Evolutionary conservation across 2,797 vertebrate genomes (phyloP).

Genomic region (Coreius guichenoti): DNA sequence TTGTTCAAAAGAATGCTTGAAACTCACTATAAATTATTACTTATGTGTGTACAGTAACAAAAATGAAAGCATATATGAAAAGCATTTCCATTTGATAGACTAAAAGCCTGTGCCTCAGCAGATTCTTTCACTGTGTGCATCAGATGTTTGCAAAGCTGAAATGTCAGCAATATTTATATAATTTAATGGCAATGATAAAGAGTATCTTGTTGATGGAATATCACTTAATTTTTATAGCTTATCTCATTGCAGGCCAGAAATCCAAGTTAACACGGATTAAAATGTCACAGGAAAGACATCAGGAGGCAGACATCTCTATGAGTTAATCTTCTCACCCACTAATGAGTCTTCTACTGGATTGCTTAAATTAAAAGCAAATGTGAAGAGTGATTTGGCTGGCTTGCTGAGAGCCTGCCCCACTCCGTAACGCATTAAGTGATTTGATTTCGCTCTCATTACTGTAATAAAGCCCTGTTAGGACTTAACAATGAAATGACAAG

Average conservation of each 20-base stretch:
- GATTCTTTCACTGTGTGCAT: background rate
- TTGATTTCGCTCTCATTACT: conserved; percentile 72
- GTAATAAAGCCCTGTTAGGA: conserved; percentile 75
- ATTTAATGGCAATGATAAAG: background rate
- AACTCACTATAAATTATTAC: background rate
- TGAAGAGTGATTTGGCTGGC: conserved; percentile 78
- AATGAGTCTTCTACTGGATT: conserved; percentile 83
- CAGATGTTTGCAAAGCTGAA: background rate
- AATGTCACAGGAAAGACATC: conserved; percentile 72
- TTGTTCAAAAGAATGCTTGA: background rate
- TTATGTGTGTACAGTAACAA: background rate
- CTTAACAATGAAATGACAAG: conserved; percentile 74
- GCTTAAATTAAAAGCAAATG: conserved; percentile 84
- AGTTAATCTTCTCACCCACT: conserved; percentile 78
- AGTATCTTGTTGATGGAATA: conserved; percentile 48
- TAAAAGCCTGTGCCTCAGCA: background rate
- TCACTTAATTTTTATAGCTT: conserved; percentile 71
- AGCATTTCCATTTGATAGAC: background rate
- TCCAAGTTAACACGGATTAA: conserved; percentile 81
- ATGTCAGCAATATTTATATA: background rate
- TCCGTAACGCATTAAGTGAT: conserved; percentile 80
- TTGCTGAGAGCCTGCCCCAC: conserved; percentile 68
- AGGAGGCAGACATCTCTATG: conserved; percentile 76
- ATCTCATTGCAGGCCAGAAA: conserved; percentile 74
- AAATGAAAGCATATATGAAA: background rate